Evolutionary conservation across 1,140 invertebrate species (phyloP).

Genomic region (Neoseiulus cucumeris): DNA sequence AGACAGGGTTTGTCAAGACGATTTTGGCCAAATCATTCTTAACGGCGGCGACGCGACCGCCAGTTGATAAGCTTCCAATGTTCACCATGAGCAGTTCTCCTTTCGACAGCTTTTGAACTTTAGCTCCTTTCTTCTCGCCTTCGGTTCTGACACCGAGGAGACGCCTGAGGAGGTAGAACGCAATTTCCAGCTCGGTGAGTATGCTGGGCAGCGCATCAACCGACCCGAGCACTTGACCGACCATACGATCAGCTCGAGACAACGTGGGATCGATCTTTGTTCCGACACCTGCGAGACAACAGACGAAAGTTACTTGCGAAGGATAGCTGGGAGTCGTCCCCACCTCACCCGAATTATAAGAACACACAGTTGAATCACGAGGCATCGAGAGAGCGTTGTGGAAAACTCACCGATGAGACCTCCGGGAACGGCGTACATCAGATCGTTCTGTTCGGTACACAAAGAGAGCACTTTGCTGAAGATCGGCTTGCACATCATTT

Average conservation of each 20-base stretch:
- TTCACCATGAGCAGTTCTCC: constrained; percentile 88
- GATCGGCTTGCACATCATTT: constrained; percentile 84
- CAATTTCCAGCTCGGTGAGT: constrained; percentile 94
- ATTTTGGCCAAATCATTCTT: constrained; percentile 97
- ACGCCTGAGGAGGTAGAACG: constrained; percentile 85
- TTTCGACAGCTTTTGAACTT: constrained; percentile 67
- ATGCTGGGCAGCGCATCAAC: constrained; percentile 90
- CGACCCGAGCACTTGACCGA: constrained; percentile 94
- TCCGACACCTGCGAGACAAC: constrained; percentile 70
- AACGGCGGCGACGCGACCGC: constrained; percentile 82
- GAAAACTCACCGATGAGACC: constrained; percentile 59
- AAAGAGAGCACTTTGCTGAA: constrained; percentile 93
- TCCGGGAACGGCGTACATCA: constrained; percentile 95
- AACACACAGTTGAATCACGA: not conserved
- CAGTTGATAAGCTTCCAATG: constrained; percentile 95
- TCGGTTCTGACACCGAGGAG: constrained; percentile 92
- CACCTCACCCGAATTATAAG: not conserved
- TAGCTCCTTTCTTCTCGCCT: constrained; percentile 95
- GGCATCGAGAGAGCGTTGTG: too few species aligned
- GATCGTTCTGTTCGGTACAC: constrained; percentile 93
- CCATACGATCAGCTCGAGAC: constrained; percentile 89
- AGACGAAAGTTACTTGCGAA: too few species aligned
- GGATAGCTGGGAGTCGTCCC: too few species aligned
- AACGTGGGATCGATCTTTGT: constrained; percentile 97
- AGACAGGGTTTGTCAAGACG: constrained; percentile 85